A percentile compares a stretch with the other conserved stretches of the same genome.
Conservation (phyloP, 1,140 invertebrate species). For the Musca vetustissima region DNA sequence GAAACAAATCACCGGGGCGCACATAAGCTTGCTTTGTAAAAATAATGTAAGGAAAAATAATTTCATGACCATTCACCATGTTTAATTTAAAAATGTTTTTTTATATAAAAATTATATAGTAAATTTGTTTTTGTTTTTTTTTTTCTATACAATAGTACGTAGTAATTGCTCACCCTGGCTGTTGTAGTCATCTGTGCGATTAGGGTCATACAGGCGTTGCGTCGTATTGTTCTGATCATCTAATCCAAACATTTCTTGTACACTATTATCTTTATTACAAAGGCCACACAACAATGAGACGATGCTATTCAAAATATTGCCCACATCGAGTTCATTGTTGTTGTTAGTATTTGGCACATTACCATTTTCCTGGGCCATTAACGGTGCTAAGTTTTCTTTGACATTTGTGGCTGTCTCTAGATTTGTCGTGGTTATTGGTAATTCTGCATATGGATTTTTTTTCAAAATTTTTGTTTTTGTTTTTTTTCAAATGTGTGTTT, state of each 20-base stretch:
- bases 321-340: constrained; percentile 4
- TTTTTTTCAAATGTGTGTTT: background rate
- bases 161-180: constrained; percentile 13
- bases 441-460: constrained; percentile 2
- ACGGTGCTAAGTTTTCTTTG: constrained; percentile 17
- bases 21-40: no score
- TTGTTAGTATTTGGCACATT: constrained; percentile 9
- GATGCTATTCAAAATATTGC: constrained; percentile 14
- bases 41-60: background rate
- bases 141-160: constrained; percentile 4
- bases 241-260: constrained; percentile 12
- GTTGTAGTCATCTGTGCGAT: constrained; percentile 9
- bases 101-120: background rate
- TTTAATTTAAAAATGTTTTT: background rate
- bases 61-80: constrained; percentile 12
- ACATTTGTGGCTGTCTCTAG: constrained; percentile 8
- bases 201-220: constrained; percentile 5
- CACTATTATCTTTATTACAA: constrained; percentile 17
- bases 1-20: no score
- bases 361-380: constrained; percentile 20
- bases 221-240: constrained; percentile 17
- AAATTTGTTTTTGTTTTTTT: no score
- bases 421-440: constrained; percentile 2
- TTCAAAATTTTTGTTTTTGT: background rate
- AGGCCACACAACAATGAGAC: constrained; percentile 15